Evolutionary conservation across 2,888 invertebrate genomes (phyloP), one percentile per base, ranked within the genome.

Genomic region (Chydorus sphaericus): DNA sequence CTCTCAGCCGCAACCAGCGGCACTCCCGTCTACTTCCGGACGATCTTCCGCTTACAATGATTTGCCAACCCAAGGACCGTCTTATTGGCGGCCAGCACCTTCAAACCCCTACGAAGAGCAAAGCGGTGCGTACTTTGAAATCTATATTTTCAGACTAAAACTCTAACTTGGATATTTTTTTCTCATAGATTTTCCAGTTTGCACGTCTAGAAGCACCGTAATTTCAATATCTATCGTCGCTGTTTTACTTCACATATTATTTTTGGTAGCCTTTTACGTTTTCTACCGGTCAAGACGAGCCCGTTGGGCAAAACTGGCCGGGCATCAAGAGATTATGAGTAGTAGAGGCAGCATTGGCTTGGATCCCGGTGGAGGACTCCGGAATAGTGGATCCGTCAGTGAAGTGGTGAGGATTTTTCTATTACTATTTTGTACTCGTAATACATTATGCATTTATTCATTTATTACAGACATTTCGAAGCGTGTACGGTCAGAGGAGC

Each of bases 231-330:
- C 67, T n/a, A 59, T 67, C 30, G 66, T 65, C 6, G 65, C 67
- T 14, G 57, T 68, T 11, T 60, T 68, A 4, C 61, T 68, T 29
- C 65, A 68, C 58, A 60, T 65, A 38, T 65, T 64, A 10, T 58
- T 66, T 4, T 60, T 65, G 11, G 63, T 63, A 7, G 66, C 66
- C 14, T 67, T 67, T 56, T 62, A 65, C 59, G 62, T 65, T 60
- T 68, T 68, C 58, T 68, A 68, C 60, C 64, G 67, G 48, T 62
- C 63, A 48, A 65, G 65, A 56, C 65, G 65, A 60, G 61, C 65
- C 33, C 63, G 65, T 44, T 69, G 69, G 68, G 28, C 44, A 4
- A 44, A 44, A 23, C 28, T 11, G 3, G 23, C 44, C 6, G 44
- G n/a, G n/a, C n/a, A n/a, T n/a, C n/a, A n/a, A n/a, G n/a, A n/a